Conservation (phyloP, 1,140 invertebrate species). For the Planococcus citri region DNA sequence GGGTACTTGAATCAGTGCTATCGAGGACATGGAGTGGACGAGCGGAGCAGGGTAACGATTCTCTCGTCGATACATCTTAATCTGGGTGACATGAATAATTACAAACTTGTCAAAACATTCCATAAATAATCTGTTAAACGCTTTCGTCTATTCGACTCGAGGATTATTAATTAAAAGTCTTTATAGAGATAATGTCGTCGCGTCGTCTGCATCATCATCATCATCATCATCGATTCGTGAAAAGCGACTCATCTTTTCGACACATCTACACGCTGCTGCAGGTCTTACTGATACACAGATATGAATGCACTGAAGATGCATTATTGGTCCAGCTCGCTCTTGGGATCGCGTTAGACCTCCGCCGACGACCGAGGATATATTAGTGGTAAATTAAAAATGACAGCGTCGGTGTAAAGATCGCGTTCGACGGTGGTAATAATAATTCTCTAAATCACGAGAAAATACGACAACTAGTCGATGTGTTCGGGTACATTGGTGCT, state of each 20-base stretch:
- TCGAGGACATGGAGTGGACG: too few relatives aligned
- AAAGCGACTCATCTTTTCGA: too few relatives aligned
- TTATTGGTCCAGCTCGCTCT: too few relatives aligned
- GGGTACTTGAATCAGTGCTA: too few relatives aligned
- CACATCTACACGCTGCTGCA: too few relatives aligned
- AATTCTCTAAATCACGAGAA: neutral
- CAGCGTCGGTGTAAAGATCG: neutral
- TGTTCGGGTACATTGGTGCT: neutral
- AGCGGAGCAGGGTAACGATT: too few relatives aligned
- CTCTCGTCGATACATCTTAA: neutral
- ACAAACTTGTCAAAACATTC: neutral
- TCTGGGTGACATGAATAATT: neutral
- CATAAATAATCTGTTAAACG: neutral
- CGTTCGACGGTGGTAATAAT: neutral
- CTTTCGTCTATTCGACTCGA: neutral
- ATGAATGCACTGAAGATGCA: too few relatives aligned
- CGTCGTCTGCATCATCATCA: too few relatives aligned
- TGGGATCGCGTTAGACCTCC: too few relatives aligned
- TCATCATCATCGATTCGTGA: too few relatives aligned
- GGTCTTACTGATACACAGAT: too few relatives aligned
- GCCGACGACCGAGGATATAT: neutral
- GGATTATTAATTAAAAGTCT: neutral
- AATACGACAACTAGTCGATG: neutral
- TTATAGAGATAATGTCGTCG: neutral
- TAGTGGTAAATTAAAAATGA: conserved; percentile 4